Percentiles rank a stretch among this genome's conserved stretches.
phyloP scores from a whole-genome alignment of 2,797 vertebrate species.

The Pseudochaenichthys georgianus region DNA sequence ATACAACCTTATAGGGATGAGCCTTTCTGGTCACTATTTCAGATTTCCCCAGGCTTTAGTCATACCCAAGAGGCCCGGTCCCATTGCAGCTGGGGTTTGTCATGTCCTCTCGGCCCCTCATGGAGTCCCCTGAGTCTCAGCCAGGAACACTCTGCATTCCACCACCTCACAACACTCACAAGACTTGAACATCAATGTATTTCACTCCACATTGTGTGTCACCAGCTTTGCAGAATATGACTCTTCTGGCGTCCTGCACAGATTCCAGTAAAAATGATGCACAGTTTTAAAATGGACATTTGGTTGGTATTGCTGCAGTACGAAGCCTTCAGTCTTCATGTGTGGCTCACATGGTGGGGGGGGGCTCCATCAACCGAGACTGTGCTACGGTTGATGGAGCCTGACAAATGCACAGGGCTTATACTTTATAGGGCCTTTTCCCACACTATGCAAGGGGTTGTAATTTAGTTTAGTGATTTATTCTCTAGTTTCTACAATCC shows the following conservation, averaged over 20 bases:
- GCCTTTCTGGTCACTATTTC: not conserved
- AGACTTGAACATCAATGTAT: not conserved
- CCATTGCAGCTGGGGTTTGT: slow-evolving; percentile 1
- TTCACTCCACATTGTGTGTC: not conserved
- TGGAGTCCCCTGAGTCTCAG: slow-evolving; percentile 17
- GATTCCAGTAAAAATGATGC: not conserved
- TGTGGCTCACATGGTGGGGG: slow-evolving; percentile 4
- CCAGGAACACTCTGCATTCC: slow-evolving; percentile 23
- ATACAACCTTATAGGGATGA: not conserved
- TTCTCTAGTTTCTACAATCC: not conserved
- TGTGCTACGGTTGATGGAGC: not conserved
- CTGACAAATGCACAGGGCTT: not conserved
- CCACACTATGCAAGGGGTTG: not conserved
- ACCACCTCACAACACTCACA: not conserved
- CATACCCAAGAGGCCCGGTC: not conserved
- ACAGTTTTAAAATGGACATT: not conserved
- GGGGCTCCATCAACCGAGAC: not conserved
- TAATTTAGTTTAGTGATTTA: not conserved
- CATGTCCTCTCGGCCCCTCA: slow-evolving; percentile 12
- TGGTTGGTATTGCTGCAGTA: not conserved
- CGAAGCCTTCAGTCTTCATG: not conserved
- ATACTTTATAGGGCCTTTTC: not conserved
- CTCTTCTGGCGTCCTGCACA: not conserved
- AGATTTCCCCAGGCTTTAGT: slow-evolving; percentile 40
- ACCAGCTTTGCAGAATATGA: not conserved